Base-by-base conservation (phyloP, 2,797 vertebrate genomes). In the Phaenicophaeus curvirostris region DNA sequence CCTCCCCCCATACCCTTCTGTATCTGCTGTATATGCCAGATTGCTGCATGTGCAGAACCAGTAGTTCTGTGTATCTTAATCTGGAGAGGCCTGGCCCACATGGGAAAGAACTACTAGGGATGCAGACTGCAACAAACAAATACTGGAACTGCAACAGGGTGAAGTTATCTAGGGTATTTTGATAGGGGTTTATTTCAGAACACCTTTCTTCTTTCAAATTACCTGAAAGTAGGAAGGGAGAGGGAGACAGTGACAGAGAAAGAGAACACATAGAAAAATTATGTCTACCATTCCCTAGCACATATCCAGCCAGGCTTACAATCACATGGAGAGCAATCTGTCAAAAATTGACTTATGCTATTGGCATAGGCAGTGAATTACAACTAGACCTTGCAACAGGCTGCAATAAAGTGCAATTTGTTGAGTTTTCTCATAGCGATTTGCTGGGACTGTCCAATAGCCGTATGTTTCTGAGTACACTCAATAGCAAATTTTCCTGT, bases 251-350 rank as follows among this genome's bases (percentile, higher is more conserved):
- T 39, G 39, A 39, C 39, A 63, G 15, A 44, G 30, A 54, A 15
- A 61, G 18, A 55, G 3, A 31, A 5, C 31, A 41, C 6, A 37
- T 0, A 15, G 23, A 35, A 85, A 46, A 53, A 19, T 5, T 23
- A 5, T 62, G 31, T 68, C 77, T 30, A 39, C 54, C 24, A 7
- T 90, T 88, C 21, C 42, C 46, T 72, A 55, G 8, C 33, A 72
- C 0, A 2, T 12, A 55, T 46, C 50, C 61, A 88, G 8, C 50
- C n/a, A 54, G 0, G 0, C 28, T 78, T 46, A 41, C 24, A 74
- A 67, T 50, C 80, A 46, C 20, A 65, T 0, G 24, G 20, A 78
- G 14, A 42, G 37, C n/a, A 58, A 65, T 48, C 50, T 65, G 18
- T 57, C 86, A 81, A 75, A 90, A 86, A 16, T 7, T 8, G 59